phyloP scores from a whole-genome alignment of 2,113 vertebrate genomes.

The Nothobranchius furzeri region DNA sequence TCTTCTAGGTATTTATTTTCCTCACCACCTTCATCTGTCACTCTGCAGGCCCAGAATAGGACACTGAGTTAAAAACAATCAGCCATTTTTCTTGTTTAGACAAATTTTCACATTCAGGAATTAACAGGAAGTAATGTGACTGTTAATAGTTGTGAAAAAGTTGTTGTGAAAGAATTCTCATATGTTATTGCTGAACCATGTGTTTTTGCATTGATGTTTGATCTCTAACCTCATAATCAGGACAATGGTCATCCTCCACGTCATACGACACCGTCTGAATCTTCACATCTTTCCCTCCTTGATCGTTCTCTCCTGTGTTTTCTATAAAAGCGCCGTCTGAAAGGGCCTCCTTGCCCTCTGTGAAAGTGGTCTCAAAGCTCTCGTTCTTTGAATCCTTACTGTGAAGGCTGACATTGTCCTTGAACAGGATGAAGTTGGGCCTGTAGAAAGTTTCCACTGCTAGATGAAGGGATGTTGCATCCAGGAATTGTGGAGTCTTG shows the following conservation, averaged over 20 bases:
- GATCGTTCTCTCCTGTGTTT: slow-evolving; percentile 33
- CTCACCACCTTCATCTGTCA: neutral
- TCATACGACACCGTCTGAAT: slow-evolving; percentile 92
- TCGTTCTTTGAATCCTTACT: slow-evolving; percentile 85
- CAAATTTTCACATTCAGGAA: no score
- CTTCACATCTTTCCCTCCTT: slow-evolving; percentile 80
- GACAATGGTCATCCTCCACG: slow-evolving; percentile 87
- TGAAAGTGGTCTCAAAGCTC: slow-evolving; percentile 91
- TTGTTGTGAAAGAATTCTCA: neutral
- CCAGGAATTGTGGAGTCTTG: slow-evolving; percentile 87
- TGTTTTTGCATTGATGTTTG: slow-evolving; percentile 3
- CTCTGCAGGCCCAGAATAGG: neutral
- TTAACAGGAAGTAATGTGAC: neutral
- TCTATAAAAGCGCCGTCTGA: slow-evolving; percentile 55
- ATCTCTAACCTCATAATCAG: slow-evolving; percentile 83
- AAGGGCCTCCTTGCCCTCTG: slow-evolving; percentile 77
- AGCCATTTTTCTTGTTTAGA: no score
- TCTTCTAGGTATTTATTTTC: neutral
- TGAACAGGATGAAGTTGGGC: slow-evolving; percentile 87
- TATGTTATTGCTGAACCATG: neutral
- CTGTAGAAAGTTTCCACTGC: slow-evolving; percentile 90
- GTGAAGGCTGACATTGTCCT: slow-evolving; percentile 82
- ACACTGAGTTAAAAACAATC: no score
- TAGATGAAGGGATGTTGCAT: slow-evolving; percentile 90
- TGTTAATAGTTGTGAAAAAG: neutral